Base-by-base conservation (phyloP, 2,888 invertebrate species). In the Agonopterix heracliana region DNA sequence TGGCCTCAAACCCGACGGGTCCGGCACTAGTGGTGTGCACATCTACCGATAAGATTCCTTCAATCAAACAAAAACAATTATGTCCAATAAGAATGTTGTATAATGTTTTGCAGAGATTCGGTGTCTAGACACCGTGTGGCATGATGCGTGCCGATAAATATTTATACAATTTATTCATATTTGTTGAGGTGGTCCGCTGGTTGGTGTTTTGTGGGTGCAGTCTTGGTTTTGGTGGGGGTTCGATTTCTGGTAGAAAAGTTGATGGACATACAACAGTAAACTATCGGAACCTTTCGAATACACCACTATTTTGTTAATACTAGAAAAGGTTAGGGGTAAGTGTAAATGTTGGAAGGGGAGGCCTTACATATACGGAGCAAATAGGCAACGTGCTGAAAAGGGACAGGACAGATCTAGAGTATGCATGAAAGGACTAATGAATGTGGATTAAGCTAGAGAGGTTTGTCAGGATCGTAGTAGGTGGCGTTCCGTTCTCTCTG, bases 91-190 rank as follows among this genome's bases (percentile, higher is more conserved):
- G 78, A 81, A 78, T 78, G 77, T 78, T 82, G 81, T 82, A 77
- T 76, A 71, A 67, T 67, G 63, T 76, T 67, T 65, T 71, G 66
- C 66, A 9, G 8, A 62, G 56, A 26, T 65, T 75, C 70, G 66
- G 72, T 75, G 77, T 74, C 74, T 66, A 58, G 71, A 71, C 68
- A 71, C 67, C 71, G 74, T 64, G 68, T 68, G 69, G 74, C 71
- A 81, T 79, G 77, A 81, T 79, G 78, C 71, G 71, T 69, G 72
- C 68, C 66, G 76, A 79, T 83, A 81, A 81, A 87, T 86, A 83
- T 86, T 86, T 81, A 84, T 85, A 74, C 74, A 80, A 81, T 83
- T 83, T 81, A 85, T 84, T 83, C 81, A 82, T 84, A 81, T 81
- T 77, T 63, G 52, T 56, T 46, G 51, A 52, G 55, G 59, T 58